Base-by-base conservation (phyloP, 2,888 invertebrate genomes). In the Drosophila prolongata region DNA sequence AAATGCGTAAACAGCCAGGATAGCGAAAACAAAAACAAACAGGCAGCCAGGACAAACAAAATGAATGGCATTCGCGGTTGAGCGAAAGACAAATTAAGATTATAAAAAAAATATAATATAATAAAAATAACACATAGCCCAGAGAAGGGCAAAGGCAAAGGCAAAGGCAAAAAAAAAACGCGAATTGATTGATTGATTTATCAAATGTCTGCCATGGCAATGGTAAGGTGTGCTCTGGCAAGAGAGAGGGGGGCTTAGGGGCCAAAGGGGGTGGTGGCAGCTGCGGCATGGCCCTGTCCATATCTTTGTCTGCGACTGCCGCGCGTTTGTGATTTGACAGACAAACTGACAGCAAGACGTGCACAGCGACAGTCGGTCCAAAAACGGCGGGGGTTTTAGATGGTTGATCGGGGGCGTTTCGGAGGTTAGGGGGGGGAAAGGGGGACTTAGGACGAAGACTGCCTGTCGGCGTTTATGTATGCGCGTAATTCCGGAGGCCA, bases 51-150 rank as follows among this genome's bases (percentile, higher is more conserved):
- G 74, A 77, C 82, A 84, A 79, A 78, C 80, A 85, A 87, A 86
- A 83, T 77, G 76, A 88, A 88, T 83, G 76, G 78, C 80, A 83
- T 76, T 75, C 84, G 87, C 77, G 84, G 80, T 76, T 86, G 87
- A 86, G 81, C 76, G 89, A 86, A 86, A 86, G 89, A 86, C 85
- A 86, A 86, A 88, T 86, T 86, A 86, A 86, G 89, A 86, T 88
- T 86, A 86, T 88, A 88, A 79, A 88, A 86, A 75, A 75, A 70
- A 50, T 44, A 56, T 65, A 73, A 64, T 70, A 83, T 78, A 84
- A 88, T 77, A 89, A 83, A 80, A 83, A 87, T 62, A 84, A 78
- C 85, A 58, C 78, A 57, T 49, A 69, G 46, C 56, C 54, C 66
- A 66, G 70, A 66, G 42, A 27, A 46, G 38, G 13, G 57, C 47